Evolutionary conservation across 2,113 vertebrate genomes (phyloP), one percentile per base, ranked within the genome.

Genomic region (Toxotes jaculatrix): DNA sequence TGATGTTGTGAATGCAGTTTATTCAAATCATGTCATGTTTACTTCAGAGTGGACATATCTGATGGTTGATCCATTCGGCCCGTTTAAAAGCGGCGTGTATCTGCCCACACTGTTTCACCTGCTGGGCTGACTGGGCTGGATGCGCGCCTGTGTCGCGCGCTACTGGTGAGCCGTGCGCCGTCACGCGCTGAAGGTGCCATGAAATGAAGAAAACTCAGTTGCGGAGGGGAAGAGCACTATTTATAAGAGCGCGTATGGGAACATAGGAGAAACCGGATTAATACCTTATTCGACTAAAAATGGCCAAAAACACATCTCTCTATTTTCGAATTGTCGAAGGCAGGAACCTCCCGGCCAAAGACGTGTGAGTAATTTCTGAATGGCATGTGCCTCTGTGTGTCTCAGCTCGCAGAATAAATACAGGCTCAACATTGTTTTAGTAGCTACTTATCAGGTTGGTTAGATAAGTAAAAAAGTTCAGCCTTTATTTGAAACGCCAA

Each of bases 241-340:
- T 88, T 83, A 74, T 72, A 81, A 79, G 86, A 77, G 78, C 79
- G 80, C 64, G 69, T 57, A 89, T 92, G 91, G 87, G 62, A 87
- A 68, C 66, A 84, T 36, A 82, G 57, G 66, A 68, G 31, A 67
- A 78, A 76, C n/a, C 42, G 87, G 82, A 87, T 64, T 11, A 80
- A 59, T 61, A 79, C 23, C 78, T 62, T 12, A 32, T 51, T 67
- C 42, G 63, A 80, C 59, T 55, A 56, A 86, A 71, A 81, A 95
- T 95, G 97, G 96, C 96, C 90, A 96, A 86, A 94, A 96, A 94
- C 90, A 96, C 96, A 51, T 95, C 95, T 60, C 94, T 98, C 74
- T 95, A 95, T 90, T 97, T 98, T 86, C 96, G 97, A 40, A 95
- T 98, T 92, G 95, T 97, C 91, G 97, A 98, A 91, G 97, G 96